Conservation (phyloP, 2,888 invertebrate species). For the Rotaria socialis region DNA sequence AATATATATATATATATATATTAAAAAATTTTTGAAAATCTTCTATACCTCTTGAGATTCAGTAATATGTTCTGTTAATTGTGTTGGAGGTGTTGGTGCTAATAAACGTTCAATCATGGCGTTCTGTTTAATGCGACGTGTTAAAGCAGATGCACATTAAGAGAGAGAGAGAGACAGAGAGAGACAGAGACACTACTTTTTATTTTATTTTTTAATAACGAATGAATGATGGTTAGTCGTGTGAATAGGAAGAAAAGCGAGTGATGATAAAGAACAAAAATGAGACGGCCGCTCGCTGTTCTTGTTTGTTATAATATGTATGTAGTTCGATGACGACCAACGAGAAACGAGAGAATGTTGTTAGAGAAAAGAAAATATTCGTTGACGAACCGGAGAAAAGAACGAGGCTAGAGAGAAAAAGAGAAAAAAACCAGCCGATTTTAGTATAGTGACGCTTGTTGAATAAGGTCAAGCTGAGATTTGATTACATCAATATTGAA, state of each 20-base stretch:
- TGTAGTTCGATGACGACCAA: neutral
- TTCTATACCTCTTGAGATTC: neutral
- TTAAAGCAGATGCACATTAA: neutral
- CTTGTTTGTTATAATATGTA: neutral
- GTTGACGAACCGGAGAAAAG: constrained; percentile 26
- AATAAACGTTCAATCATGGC: constrained; percentile 19
- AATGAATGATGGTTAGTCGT: neutral
- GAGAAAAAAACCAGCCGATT: neutral
- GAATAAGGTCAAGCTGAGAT: constrained; percentile 32
- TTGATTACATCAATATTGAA: constrained; percentile 32
- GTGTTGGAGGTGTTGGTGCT: constrained; percentile 3
- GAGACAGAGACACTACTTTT: too few relatives aligned
- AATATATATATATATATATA: neutral
- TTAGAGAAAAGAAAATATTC: constrained; percentile 18
- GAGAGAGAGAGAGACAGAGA: too few relatives aligned
- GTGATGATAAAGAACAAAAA: neutral
- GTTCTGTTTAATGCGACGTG: constrained; percentile 9
- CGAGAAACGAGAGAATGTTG: constrained; percentile 15
- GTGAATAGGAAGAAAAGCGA: neutral
- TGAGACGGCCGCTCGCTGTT: neutral
- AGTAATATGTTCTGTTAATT: neutral
- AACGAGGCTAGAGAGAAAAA: neutral
- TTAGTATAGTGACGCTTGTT: constrained; percentile 19
- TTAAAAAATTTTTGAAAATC: too few relatives aligned
- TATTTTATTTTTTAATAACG: too few relatives aligned